These are phyloP conservation scores for Erinaceus europaeus DNA, from an alignment of 2,113 vertebrate species.

Conservation along the genomic window DNA sequence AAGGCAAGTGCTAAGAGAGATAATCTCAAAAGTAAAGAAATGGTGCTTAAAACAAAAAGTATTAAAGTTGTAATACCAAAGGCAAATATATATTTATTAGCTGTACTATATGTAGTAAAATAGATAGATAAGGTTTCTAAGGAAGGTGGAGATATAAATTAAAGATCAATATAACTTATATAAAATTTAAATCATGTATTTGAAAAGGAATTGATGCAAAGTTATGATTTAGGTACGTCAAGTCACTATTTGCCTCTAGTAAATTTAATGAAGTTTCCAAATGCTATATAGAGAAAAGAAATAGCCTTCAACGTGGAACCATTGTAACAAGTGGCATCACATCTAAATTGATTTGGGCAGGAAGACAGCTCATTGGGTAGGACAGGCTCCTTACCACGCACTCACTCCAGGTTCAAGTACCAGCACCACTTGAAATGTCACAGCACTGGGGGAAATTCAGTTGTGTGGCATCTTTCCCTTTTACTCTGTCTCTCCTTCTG, in stretches of 20 bases:
- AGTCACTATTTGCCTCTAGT: neutral
- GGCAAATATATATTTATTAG: neutral
- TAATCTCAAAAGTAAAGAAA: slow-evolving; percentile 5
- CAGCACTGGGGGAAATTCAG: too few species aligned
- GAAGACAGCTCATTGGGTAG: too few species aligned
- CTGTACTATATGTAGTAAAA: neutral
- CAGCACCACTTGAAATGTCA: too few species aligned
- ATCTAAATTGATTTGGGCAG: too few species aligned
- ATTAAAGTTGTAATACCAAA: neutral
- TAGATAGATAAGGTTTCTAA: neutral
- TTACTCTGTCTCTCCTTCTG: too few species aligned
- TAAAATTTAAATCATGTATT: neutral
- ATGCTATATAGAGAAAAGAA: neutral
- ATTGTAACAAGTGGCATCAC: neutral
- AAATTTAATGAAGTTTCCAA: neutral
- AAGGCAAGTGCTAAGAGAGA: neutral
- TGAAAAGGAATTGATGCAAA: neutral
- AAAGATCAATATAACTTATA: neutral
- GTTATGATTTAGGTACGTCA: neutral
- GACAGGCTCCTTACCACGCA: too few species aligned
- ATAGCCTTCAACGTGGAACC: neutral
- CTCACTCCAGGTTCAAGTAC: too few species aligned
- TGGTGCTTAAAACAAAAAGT: neutral
- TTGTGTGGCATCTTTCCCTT: too few species aligned
- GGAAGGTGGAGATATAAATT: neutral